Percentiles rank a stretch among this genome's conserved stretches.
Conservation (phyloP, 2,113 vertebrate species). For the Alces alces region DNA sequence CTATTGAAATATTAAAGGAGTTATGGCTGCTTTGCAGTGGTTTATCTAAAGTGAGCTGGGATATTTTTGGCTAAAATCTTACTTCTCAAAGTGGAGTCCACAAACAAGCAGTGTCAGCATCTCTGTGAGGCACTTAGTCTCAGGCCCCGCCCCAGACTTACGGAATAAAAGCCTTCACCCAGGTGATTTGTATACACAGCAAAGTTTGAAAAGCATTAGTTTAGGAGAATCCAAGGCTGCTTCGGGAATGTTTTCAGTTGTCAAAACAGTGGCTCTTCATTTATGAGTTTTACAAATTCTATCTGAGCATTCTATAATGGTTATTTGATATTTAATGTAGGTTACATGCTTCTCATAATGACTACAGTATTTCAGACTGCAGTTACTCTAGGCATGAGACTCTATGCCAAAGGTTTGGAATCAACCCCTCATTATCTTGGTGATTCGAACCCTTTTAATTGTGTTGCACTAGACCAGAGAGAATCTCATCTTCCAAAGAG, state of each 20-base stretch:
- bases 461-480: slow-evolving; percentile 80
- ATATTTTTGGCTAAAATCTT: slow-evolving; percentile 67
- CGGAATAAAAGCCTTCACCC: background rate
- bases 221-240: slow-evolving; percentile 79
- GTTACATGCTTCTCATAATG: slow-evolving; percentile 87
- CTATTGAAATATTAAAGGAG: slow-evolving; percentile 83
- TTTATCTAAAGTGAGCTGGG: slow-evolving; percentile 84
- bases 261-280: slow-evolving; percentile 80
- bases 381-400: slow-evolving; percentile 82
- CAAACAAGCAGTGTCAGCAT: background rate
- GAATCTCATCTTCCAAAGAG: slow-evolving; percentile 81
- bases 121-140: background rate
- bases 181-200: background rate
- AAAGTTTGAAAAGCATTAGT: background rate
- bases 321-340: slow-evolving; percentile 85
- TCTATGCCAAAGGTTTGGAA: slow-evolving; percentile 87
- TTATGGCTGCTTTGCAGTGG: slow-evolving; percentile 79
- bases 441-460: slow-evolving; percentile 84
- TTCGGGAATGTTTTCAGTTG: slow-evolving; percentile 83
- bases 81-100: background rate
- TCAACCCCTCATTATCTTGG: slow-evolving; percentile 82
- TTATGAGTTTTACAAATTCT: slow-evolving; percentile 81
- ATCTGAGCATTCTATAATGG: slow-evolving; percentile 86
- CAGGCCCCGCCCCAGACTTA: background rate
- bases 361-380: slow-evolving; percentile 88